These are phyloP conservation scores for Heptranchias perlo DNA, from an alignment of 2,113 vertebrate genomes.

Conservation along the genomic window DNA sequence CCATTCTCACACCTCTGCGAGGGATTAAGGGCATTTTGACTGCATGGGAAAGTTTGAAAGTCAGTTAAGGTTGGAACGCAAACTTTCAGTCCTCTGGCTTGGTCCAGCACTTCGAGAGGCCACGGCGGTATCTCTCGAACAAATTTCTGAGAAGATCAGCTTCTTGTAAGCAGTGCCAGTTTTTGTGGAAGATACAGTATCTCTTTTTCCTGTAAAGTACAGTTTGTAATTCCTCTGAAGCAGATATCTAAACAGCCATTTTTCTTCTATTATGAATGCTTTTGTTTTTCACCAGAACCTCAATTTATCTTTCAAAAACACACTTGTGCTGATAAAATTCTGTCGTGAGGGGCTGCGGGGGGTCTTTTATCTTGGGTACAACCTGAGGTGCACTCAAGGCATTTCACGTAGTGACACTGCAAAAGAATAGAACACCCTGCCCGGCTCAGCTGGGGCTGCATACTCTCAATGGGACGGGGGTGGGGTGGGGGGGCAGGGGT, in stretches of 20 bases:
- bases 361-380: conserved; percentile 22
- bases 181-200: background rate
- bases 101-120: too few relatives aligned
- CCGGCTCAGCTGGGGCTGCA: background rate
- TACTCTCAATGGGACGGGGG: background rate
- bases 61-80: background rate
- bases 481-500: background rate
- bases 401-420: background rate
- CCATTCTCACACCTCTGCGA: too few relatives aligned
- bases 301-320: conserved; percentile 16
- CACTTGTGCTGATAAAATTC: background rate
- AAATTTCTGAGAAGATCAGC: background rate
- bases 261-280: background rate
- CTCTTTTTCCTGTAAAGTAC: background rate
- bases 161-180: background rate
- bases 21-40: background rate
- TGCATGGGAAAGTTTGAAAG: background rate
- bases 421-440: background rate
- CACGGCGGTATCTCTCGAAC: background rate
- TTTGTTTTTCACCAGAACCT: background rate
- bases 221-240: conserved; percentile 4
- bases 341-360: background rate
- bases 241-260: conserved; percentile 8
- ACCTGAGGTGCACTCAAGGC: background rate
- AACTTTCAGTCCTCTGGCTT: too few relatives aligned